Evolutionary conservation across 2,113 vertebrate genomes (phyloP).

Genomic region (Misgurnus anguillicaudatus): DNA sequence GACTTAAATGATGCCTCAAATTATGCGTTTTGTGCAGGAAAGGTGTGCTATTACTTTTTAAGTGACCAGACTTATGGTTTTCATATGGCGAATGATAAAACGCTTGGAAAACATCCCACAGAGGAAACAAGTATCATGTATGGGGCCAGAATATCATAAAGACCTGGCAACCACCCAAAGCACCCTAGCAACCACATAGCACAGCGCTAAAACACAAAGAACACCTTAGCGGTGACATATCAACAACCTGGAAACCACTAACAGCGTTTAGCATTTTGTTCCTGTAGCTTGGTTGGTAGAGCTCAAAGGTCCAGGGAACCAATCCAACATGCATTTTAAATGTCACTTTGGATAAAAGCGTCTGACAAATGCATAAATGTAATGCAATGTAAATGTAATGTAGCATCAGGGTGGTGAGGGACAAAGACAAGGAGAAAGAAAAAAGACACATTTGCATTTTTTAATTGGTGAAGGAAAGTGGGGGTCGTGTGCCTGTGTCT

Average conservation of each 20-base stretch:
- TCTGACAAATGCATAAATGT: too few species aligned
- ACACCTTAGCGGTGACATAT: background rate
- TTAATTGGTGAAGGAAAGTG: slow-evolving; percentile 65
- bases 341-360: too few species aligned
- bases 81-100: background rate
- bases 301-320: too few species aligned
- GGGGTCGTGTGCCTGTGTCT: slow-evolving; percentile 69
- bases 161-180: background rate
- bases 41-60: background rate
- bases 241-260: too few species aligned
- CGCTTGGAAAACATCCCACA: too few species aligned
- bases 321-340: too few species aligned
- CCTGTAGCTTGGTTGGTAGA: too few species aligned
- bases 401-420: background rate
- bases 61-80: background rate
- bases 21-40: background rate
- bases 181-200: background rate
- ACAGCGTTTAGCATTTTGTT: too few species aligned
- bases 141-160: too few species aligned
- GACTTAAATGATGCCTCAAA: background rate
- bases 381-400: too few species aligned
- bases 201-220: too few species aligned
- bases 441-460: slow-evolving; percentile 68
- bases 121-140: too few species aligned
- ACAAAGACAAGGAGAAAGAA: slow-evolving; percentile 34